phyloP scores from a whole-genome alignment of 2,113 vertebrate species.

The Odontesthes bonariensis region DNA sequence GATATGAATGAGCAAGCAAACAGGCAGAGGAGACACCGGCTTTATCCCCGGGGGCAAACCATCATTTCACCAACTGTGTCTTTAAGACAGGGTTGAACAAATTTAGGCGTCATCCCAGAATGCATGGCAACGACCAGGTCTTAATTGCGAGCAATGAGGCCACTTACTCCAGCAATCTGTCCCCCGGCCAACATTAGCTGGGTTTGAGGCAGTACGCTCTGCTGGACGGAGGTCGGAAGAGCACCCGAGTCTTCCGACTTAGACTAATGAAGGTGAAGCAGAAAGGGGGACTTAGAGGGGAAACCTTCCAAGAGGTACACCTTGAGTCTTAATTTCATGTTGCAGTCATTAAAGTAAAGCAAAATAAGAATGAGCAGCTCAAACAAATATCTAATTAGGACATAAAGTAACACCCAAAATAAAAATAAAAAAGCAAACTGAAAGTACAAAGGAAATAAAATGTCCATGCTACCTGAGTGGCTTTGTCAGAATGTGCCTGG shows the following conservation, averaged over 20 bases:
- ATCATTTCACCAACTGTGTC: constrained; percentile 16
- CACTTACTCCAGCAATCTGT: constrained; percentile 97
- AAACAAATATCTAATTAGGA: constrained; percentile 16
- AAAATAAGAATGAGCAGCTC: background rate
- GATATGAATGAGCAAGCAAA: constrained; percentile 54
- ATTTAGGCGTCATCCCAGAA: constrained; percentile 28
- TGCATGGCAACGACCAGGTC: constrained; percentile 26
- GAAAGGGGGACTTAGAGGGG: constrained; percentile 48
- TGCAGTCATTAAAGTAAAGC: constrained; percentile 9
- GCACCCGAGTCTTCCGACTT: constrained; percentile 94
- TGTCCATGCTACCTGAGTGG: constrained; percentile 35
- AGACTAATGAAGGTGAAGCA: constrained; percentile 86
- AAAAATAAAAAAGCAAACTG: background rate
- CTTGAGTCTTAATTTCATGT: constrained; percentile 17
- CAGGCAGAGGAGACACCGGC: constrained; percentile 45
- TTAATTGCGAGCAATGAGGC: constrained; percentile 51
- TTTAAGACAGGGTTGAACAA: constrained; percentile 16
- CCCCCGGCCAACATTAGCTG: constrained; percentile 97
- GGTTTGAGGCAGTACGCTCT: constrained; percentile 93
- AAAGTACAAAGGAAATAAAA: constrained; percentile 35
- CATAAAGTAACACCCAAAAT: background rate
- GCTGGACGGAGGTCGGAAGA: constrained; percentile 91
- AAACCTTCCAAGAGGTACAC: constrained; percentile 35
- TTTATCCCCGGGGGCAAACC: constrained; percentile 46
- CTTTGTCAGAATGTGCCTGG: constrained; percentile 38